Conservation (phyloP, 2,113 vertebrate genomes). For the Perca schrenkii region DNA sequence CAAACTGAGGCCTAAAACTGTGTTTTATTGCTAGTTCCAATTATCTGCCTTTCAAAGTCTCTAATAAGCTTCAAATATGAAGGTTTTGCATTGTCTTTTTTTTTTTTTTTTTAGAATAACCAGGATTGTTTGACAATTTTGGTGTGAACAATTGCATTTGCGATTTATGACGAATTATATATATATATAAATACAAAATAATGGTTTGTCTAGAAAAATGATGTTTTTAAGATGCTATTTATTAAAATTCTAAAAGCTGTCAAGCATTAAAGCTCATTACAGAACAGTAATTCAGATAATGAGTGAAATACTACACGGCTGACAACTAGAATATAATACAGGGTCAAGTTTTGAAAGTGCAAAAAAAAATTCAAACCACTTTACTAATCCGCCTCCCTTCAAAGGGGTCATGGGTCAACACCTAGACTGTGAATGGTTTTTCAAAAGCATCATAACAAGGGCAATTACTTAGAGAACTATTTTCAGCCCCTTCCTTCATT, state of each 20-base stretch:
- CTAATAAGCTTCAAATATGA: neutral
- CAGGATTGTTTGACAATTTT: neutral
- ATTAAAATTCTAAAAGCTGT: neutral
- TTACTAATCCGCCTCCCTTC: neutral
- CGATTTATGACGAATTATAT: neutral
- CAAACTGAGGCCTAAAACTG: neutral
- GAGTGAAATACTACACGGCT: neutral
- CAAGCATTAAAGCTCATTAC: neutral
- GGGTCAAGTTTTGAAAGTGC: neutral
- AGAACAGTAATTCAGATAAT: neutral
- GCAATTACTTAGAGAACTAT: neutral
- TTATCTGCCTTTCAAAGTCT: conserved; percentile 3
- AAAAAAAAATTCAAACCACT: neutral
- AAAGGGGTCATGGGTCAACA: neutral
- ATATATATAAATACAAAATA: no score
- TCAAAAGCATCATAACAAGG: neutral
- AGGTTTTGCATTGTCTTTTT: neutral
- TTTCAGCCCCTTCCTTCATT: neutral
- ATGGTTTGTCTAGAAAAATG: neutral
- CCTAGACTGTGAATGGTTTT: neutral
- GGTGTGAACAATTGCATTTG: neutral
- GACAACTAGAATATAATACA: neutral
- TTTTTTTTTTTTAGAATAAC: neutral
- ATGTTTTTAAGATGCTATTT: neutral
- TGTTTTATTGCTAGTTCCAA: neutral